phyloP scores from a whole-genome alignment of 2,797 vertebrate genomes.

The Crypturellus tataupa region DNA sequence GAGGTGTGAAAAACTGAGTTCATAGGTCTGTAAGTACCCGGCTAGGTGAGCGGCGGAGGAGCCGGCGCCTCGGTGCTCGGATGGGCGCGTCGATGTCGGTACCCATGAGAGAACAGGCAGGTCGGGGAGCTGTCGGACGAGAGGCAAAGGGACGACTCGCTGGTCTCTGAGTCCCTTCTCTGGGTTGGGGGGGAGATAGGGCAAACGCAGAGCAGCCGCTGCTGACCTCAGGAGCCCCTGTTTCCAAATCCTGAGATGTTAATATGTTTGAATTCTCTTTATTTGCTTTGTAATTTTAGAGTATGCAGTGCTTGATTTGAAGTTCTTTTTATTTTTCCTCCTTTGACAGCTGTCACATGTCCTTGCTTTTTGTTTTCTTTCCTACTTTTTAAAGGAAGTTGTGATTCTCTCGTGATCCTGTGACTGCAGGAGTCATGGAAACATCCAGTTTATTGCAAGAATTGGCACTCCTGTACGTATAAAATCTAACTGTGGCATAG shows the following conservation, averaged over 20 bases:
- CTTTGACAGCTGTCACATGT: not conserved
- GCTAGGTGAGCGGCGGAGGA: too few relatives aligned
- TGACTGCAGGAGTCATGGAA: not conserved
- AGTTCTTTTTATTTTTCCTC: not conserved
- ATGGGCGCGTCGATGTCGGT: too few relatives aligned
- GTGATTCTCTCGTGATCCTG: not conserved
- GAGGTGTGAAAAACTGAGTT: too few relatives aligned
- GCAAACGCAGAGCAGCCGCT: not conserved
- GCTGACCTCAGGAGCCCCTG: not conserved
- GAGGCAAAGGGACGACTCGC: not conserved
- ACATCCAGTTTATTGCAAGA: not conserved
- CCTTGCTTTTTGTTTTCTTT: not conserved
- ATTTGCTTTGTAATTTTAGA: not conserved
- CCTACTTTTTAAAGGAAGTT: not conserved
- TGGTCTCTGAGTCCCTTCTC: not conserved
- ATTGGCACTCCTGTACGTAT: accelerated
- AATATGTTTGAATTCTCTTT: accelerated
- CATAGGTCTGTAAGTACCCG: not conserved
- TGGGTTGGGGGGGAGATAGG: not conserved
- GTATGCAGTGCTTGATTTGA: not conserved
- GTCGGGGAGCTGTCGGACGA: not conserved
- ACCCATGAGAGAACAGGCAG: not conserved
- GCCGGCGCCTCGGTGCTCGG: not conserved
- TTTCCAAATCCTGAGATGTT: not conserved
- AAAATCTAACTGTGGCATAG: not conserved